A percentile compares a stretch with the other conserved stretches of the same genome.
Conservation (phyloP, 2,113 vertebrate genomes). For the Nothocercus julius region DNA sequence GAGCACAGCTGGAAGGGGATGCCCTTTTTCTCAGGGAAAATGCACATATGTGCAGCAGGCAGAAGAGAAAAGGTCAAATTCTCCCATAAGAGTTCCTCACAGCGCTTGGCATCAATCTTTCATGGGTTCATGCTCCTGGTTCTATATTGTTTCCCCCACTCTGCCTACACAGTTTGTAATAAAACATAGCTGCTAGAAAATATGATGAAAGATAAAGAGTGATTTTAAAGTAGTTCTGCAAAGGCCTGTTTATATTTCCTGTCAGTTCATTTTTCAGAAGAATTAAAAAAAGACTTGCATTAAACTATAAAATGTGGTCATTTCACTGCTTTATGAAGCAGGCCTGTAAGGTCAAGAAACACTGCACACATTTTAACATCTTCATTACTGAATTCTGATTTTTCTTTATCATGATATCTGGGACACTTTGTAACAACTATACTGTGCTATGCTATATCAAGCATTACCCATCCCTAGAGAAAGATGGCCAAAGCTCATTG, state of each 20-base stretch:
- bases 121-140: background rate
- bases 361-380: background rate
- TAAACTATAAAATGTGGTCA: constrained; percentile 1
- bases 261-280: constrained; percentile 39
- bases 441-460: background rate
- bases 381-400: background rate
- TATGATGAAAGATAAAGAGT: background rate
- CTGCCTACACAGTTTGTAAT: background rate
- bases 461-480: background rate
- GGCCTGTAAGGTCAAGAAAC: background rate
- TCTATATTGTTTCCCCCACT: background rate
- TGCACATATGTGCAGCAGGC: background rate
- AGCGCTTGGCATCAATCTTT: background rate
- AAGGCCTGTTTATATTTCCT: constrained; percentile 2
- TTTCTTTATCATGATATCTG: background rate
- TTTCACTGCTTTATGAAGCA: background rate
- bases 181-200: constrained; percentile 44
- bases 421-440: background rate
- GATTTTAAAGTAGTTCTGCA: constrained; percentile 12
- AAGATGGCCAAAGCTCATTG: background rate
- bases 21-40: background rate
- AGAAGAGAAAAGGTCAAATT: background rate
- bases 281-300: background rate
- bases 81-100: background rate
- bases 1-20: background rate